Evolutionary conservation across 2,888 invertebrate genomes (phyloP).

Genomic region (Bembecia ichneumoniformis): DNA sequence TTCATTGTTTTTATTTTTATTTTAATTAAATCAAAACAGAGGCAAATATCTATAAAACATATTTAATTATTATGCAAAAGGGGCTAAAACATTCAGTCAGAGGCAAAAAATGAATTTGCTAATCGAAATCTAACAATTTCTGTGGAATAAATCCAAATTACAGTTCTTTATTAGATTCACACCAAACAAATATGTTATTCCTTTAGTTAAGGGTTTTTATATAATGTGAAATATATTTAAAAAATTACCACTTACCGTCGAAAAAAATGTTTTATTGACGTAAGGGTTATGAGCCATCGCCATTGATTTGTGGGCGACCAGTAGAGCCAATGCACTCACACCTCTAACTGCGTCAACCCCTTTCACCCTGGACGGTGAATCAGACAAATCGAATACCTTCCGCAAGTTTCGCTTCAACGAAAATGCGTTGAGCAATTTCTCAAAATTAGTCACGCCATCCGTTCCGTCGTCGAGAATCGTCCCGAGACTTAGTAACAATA

Average conservation of each 20-base stretch:
- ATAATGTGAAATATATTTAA: too few relatives aligned
- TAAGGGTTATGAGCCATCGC: conserved; percentile 73
- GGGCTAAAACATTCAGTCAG: too few relatives aligned
- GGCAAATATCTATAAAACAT: too few relatives aligned
- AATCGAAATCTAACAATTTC: too few relatives aligned
- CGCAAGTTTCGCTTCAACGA: conserved; percentile 62
- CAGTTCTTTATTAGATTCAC: too few relatives aligned
- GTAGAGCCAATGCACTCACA: conserved; percentile 66
- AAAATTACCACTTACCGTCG: conserved; percentile 52
- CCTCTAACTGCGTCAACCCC: conserved; percentile 70
- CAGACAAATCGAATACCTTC: conserved; percentile 53
- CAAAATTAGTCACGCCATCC: conserved; percentile 57
- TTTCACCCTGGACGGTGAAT: conserved; percentile 48
- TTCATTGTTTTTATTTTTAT: too few relatives aligned
- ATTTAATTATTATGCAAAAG: too few relatives aligned
- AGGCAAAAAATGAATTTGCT: too few relatives aligned
- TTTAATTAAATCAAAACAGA: too few relatives aligned
- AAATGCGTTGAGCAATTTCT: conserved; percentile 64
- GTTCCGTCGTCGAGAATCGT: conserved; percentile 57
- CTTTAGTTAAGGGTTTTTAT: too few relatives aligned
- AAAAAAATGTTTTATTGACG: conserved; percentile 68
- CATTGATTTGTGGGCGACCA: conserved; percentile 73
- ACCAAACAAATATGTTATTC: too few relatives aligned
- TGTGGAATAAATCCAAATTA: too few relatives aligned
- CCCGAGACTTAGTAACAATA: conserved; percentile 48